Conservation (phyloP, 1,140 invertebrate genomes). For the Daktulosphaira vitifoliae region DNA sequence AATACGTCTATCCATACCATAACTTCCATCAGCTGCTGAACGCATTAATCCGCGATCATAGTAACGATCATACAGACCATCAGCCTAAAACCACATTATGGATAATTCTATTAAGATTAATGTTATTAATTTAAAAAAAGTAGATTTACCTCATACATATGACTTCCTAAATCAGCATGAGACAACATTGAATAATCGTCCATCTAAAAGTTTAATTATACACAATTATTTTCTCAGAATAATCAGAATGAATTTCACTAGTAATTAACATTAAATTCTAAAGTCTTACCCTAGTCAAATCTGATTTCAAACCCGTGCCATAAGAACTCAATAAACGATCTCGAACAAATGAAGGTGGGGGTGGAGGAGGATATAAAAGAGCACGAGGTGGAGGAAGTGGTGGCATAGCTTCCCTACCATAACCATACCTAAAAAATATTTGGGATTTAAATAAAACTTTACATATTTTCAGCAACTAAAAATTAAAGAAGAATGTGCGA, state of each 20-base stretch:
- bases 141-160: constrained; percentile 23
- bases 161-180: constrained; percentile 17
- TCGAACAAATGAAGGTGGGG: constrained; percentile 68
- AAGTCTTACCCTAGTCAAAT: constrained; percentile 13
- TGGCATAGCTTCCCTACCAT: constrained; percentile 17
- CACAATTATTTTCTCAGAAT: too few species aligned
- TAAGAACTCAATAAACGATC: constrained; percentile 68
- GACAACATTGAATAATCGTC: constrained; percentile 25
- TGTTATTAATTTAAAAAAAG: too few species aligned
- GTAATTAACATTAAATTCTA: neutral
- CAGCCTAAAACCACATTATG: neutral
- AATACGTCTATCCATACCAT: constrained; percentile 25
- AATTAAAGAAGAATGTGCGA: constrained; percentile 38
- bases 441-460: constrained; percentile 9
- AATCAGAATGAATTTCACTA: neutral
- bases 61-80: constrained; percentile 21
- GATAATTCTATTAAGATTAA: too few species aligned
- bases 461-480: neutral
- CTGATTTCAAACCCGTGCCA: constrained; percentile 28
- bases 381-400: constrained; percentile 23
- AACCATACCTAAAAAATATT: constrained; percentile 12
- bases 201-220: constrained; percentile 8
- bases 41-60: constrained; percentile 19
- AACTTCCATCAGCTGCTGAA: constrained; percentile 20
- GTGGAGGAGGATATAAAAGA: constrained; percentile 66